These are phyloP conservation scores for Nymphalis io DNA, from an alignment of 1,140 invertebrate genomes.

Conservation along the genomic window DNA sequence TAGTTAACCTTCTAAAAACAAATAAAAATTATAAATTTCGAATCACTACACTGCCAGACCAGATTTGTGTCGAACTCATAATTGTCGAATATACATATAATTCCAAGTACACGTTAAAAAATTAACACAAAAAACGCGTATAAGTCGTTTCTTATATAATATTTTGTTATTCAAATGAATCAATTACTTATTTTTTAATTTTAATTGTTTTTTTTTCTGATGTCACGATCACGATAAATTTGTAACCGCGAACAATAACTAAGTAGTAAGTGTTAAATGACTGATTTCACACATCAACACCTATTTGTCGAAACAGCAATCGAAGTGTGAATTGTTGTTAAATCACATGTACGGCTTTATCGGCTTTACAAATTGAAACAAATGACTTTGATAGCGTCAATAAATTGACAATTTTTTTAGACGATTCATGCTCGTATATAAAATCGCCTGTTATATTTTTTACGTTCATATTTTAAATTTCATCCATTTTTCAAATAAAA, in stretches of 20 bases:
- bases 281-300: constrained; percentile 64
- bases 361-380: constrained; percentile 37
- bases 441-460: neutral
- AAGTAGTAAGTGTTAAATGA: constrained; percentile 58
- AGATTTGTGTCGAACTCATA: no score
- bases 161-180: no score
- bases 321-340: constrained; percentile 62
- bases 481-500: neutral
- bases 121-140: no score
- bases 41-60: no score
- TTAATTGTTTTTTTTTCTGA: neutral
- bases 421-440: constrained; percentile 16
- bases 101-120: no score
- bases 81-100: no score
- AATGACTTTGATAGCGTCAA: constrained; percentile 34
- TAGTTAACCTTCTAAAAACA: no score
- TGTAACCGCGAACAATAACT: constrained; percentile 18
- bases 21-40: no score
- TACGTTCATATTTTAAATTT: neutral
- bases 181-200: no score
- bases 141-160: no score
- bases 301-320: constrained; percentile 62
- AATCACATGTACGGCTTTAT: constrained; percentile 37
- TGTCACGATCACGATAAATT: constrained; percentile 8
- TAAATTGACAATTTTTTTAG: constrained; percentile 28